Evolutionary conservation across 2,888 invertebrate genomes (phyloP).

Genomic region (Bombylius major): DNA sequence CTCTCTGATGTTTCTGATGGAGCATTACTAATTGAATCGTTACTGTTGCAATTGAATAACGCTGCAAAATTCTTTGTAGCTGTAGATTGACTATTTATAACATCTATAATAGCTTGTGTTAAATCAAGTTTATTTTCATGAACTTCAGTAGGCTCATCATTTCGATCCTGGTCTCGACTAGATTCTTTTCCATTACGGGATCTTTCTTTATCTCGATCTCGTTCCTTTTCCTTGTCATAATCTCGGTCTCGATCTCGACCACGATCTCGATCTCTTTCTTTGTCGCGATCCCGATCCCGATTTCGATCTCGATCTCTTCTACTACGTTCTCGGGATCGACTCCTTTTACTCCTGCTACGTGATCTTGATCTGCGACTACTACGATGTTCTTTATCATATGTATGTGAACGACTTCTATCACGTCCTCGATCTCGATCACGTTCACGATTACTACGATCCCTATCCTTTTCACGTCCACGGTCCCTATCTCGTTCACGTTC

Average conservation of each 20-base stretch:
- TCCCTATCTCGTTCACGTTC: slow-evolving; percentile 21
- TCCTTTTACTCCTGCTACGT: slow-evolving; percentile 1
- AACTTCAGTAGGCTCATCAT: slow-evolving; percentile 5
- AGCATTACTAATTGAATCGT: slow-evolving; percentile 32
- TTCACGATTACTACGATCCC: slow-evolving; percentile 19
- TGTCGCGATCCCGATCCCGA: slow-evolving; percentile 26
- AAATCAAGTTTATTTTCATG: slow-evolving; percentile 28
- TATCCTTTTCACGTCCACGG: slow-evolving; percentile 16
- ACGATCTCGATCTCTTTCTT: slow-evolving; percentile 39
- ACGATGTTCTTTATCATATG: background rate
- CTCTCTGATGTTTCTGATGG: slow-evolving; percentile 26
- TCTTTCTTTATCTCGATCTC: slow-evolving; percentile 38
- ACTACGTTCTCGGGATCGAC: slow-evolving; percentile 12
- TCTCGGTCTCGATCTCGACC: slow-evolving; percentile 40
- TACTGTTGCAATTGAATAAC: slow-evolving; percentile 33
- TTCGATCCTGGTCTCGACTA: slow-evolving; percentile 1
- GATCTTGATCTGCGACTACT: slow-evolving; percentile 3
- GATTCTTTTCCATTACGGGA: slow-evolving; percentile 16
- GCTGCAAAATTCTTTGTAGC: slow-evolving; percentile 31
- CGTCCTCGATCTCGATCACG: slow-evolving; percentile 18
- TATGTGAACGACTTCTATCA: slow-evolving; percentile 16
- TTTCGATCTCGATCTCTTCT: slow-evolving; percentile 20
- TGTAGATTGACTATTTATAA: slow-evolving; percentile 28
- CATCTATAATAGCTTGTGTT: slow-evolving; percentile 33
- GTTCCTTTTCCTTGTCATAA: slow-evolving; percentile 37